Base-by-base conservation (phyloP, 1,140 invertebrate genomes). In the Anastrepha obliqua region DNA sequence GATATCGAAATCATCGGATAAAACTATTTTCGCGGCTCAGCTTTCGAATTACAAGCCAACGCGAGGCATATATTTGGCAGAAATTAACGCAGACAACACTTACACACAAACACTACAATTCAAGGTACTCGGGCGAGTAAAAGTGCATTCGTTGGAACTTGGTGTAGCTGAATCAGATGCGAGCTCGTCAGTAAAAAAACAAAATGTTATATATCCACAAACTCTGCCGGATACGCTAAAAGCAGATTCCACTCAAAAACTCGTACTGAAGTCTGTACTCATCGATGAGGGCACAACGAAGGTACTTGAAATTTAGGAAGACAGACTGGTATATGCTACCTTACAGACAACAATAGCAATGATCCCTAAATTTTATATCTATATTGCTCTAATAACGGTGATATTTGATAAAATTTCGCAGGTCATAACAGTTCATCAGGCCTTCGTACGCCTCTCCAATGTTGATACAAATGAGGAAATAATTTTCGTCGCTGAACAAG, bases 401-500 rank as follows among this genome's bases (percentile, higher is more conserved):
- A 29, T 29, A 29, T 42, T 55, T 86, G 44, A 44, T 86, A 39
- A 0, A 29, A 0, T 17, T 55, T 65, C 17, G 29, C 29, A 86
- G 55, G 85, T 86, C 4, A 86, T 98, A 88, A 94, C 95, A 60
- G 97, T 98, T 55, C 98, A 99, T 93, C 98, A 99, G 94, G 97
- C 98, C 0, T 99, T 99, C 94, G 95, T 99, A 5, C 95, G 97
- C 39, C 95, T 99, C 39, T 94, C 94, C 47, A 94, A 97, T 90
- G 92, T 94, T 20, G 94, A 95, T 81, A 95, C 94, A 0, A 95
- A 96, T 29, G 95, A 96, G 89, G 98, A 99, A 94, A 97, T 98
- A 55, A 96, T 99, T 90, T 99, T 98, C 93, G 96, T 99, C 47
- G 97, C 98, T 17, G 98, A 99, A 93, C 95, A 96, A n/a, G 98